Evolutionary conservation across 2,797 vertebrate species (phyloP).

Genomic region (Labroides dimidiatus): DNA sequence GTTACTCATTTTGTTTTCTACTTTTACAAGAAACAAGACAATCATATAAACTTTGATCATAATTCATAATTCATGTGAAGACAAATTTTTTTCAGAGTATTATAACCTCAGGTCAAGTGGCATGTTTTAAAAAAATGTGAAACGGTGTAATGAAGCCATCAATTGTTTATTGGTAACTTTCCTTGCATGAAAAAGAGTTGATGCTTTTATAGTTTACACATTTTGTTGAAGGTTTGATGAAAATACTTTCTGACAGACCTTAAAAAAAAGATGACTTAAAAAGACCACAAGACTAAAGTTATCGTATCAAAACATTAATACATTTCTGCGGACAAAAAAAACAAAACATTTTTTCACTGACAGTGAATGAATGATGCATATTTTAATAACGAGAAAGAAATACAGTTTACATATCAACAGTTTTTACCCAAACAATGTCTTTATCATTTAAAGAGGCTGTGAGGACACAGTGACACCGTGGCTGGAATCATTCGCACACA

Average conservation of each 20-base stretch:
- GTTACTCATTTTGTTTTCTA: too few species aligned
- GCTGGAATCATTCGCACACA: too few species aligned
- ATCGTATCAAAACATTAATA: constrained; percentile 62
- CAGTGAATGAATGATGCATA: constrained; percentile 75
- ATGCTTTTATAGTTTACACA: constrained; percentile 5
- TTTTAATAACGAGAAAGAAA: constrained; percentile 74
- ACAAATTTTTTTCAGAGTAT: too few species aligned
- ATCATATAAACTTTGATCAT: too few species aligned
- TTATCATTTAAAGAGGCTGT: too few species aligned
- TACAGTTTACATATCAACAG: constrained; percentile 59
- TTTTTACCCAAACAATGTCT: constrained; percentile 84
- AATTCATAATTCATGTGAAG: too few species aligned
- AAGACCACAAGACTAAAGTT: constrained; percentile 47
- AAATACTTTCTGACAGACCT: background rate
- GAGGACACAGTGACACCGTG: too few species aligned
- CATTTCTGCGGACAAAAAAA: constrained; percentile 79
- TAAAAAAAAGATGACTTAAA: constrained; percentile 25
- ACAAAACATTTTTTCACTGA: constrained; percentile 78
- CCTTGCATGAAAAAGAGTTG: background rate
- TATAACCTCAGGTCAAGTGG: background rate
- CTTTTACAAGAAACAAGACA: too few species aligned
- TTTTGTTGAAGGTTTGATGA: background rate
- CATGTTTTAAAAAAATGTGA: background rate
- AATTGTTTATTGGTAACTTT: background rate
- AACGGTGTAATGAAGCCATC: background rate